Evolutionary conservation across 30 jellyfish, hydroid and myxozoan genomes (phyloP), one percentile per base, ranked within the genome.

Genomic region (Haliclystus octoradiatus): DNA sequence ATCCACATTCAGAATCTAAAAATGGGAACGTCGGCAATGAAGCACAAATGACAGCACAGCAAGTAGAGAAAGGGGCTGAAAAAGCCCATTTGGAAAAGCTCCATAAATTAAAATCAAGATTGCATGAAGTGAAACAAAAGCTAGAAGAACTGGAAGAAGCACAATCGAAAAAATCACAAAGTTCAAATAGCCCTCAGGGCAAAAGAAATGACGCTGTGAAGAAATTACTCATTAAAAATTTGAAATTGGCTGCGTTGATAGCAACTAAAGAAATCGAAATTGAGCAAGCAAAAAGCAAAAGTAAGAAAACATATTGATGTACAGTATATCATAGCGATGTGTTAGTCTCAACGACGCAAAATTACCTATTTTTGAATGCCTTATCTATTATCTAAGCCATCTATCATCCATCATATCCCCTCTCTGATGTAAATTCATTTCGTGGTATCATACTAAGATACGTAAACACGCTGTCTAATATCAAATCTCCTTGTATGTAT

Each of bases 191-290:
- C 0, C 96, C 94, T 12, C 67, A 74, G 23, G 89, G 70, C 31
- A 78, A 78, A 34, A 60, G 97, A 33, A 80, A 80, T 50, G 94
- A 88, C 33, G 97, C 97, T 12, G 79, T 88, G 78, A 88, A 88
- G 77, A 80, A 67, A 35, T 50, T 88, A 28, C 71, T 88, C 40
- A 88, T 88, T 53, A 88, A 88, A 63, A 88, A 88, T 50, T 71
- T 88, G 57, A 88, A 88, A 66, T 63, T 88, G 40, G 97, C 97
- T 2, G 97, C 97, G 12, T 61, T 88, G 72, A 88, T 88, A 31
- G 97, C 97, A 50, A 62, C 97, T 24, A 88, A 88, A 74, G 97
- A 88, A 62, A 88, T 88, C 1, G 92, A 88, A 34, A 77, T 88
- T 65, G 97, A 88, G 68, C 94, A 88, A 70, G 93, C 96, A 29